Evolutionary conservation across 2,888 invertebrate species (phyloP).

Genomic region (Sthenelais limicola): DNA sequence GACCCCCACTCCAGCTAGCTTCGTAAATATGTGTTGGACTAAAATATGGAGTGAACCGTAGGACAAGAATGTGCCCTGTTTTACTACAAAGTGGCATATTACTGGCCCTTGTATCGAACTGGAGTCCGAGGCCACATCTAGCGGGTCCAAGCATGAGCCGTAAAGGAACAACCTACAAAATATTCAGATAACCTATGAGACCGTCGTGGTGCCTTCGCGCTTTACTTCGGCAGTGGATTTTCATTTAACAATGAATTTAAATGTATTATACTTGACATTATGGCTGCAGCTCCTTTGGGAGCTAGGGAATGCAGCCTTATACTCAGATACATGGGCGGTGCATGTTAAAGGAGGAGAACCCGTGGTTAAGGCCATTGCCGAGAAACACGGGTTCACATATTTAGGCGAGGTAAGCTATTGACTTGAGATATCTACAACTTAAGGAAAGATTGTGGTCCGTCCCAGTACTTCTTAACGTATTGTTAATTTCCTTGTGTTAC

Average conservation of each 20-base stretch:
- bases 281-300: conserved; percentile 24
- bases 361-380: conserved; percentile 61
- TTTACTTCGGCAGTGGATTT: conserved; percentile 25
- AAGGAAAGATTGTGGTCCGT: too few species aligned
- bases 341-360: conserved; percentile 65
- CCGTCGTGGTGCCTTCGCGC: conserved; percentile 32
- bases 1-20: too few species aligned
- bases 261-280: conserved; percentile 10
- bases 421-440: too few species aligned
- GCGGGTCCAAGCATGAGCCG: conserved; percentile 10
- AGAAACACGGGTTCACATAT: conserved; percentile 66
- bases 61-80: conserved; percentile 34
- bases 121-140: not conserved
- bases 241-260: conserved; percentile 11
- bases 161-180: not conserved
- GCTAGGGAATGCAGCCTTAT: conserved; percentile 23
- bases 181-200: conserved; percentile 25
- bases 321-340: conserved; percentile 65
- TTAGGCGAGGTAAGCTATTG: conserved; percentile 47
- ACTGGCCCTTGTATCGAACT: conserved; percentile 11
- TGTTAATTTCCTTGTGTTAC: too few species aligned
- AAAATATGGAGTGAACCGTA: conserved; percentile 12
- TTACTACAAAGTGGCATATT: not conserved
- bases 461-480: too few species aligned
- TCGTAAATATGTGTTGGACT: too few species aligned